phyloP scores from a whole-genome alignment of 2,113 vertebrate species.

The Melanocharis versteri region DNA sequence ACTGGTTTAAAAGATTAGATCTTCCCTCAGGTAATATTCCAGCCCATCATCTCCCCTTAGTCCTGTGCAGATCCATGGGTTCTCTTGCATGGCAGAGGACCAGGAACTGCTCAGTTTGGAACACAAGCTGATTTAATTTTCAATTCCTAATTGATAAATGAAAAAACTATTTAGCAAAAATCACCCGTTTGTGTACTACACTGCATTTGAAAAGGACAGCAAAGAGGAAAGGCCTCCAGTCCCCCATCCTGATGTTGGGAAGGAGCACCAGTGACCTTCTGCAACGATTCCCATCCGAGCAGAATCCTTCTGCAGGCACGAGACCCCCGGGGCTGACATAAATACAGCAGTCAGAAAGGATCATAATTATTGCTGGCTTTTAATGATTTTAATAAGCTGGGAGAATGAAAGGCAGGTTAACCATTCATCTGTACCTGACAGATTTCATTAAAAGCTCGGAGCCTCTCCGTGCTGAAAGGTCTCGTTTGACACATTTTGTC shows the following conservation, averaged over 20 bases:
- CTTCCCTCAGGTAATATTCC: not conserved
- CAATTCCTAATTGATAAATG: not conserved
- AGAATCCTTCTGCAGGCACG: not conserved
- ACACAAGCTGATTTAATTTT: not conserved
- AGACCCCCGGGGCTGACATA: not conserved
- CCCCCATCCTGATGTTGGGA: rapidly evolving
- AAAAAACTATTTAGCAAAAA: not conserved
- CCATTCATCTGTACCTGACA: not conserved
- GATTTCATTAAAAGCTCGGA: not conserved
- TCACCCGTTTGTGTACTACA: not conserved
- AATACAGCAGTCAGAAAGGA: not conserved
- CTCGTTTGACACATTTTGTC: slow-evolving; percentile 19
- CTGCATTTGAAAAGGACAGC: not conserved
- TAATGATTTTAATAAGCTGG: not conserved
- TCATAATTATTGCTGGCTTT: not conserved
- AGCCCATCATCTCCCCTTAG: not conserved
- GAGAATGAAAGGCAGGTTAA: not conserved
- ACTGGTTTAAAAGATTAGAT: not conserved
- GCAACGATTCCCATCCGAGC: rapidly evolving
- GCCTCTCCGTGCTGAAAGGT: not conserved
- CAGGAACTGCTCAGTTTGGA: not conserved
- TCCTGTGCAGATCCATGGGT: not conserved
- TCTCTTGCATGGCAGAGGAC: not conserved
- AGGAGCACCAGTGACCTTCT: not conserved
- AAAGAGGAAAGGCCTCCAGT: not conserved